phyloP scores from a whole-genome alignment of 2,797 vertebrate genomes.

The Chromobotia macracanthus region DNA sequence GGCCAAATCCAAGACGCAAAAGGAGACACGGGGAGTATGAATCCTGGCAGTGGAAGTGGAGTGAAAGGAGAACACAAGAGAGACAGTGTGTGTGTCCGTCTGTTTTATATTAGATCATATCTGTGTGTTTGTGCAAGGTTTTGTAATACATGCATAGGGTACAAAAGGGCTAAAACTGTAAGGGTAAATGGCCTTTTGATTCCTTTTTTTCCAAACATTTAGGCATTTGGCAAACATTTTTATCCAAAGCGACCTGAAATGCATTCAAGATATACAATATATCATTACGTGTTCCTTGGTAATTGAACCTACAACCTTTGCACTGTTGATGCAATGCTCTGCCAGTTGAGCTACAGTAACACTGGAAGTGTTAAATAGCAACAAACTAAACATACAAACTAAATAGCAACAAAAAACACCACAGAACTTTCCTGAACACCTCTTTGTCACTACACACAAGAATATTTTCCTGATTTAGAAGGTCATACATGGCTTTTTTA shows the following conservation, averaged over 20 bases:
- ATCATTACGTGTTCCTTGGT: no score
- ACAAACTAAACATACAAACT: not conserved
- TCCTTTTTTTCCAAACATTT: no score
- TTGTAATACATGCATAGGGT: not conserved
- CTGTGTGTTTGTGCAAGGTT: slow-evolving; percentile 4
- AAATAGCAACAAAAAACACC: not conserved
- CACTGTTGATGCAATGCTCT: no score
- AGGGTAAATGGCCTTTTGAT: not conserved
- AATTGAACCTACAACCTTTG: no score
- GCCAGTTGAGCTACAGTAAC: no score
- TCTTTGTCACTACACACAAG: no score
- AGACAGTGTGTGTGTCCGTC: slow-evolving; percentile 5
- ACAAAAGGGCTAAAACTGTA: not conserved
- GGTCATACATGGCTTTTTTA: not conserved
- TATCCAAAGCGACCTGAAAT: no score
- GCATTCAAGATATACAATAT: no score
- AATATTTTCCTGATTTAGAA: not conserved
- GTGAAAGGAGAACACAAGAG: not conserved
- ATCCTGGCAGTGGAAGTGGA: slow-evolving; percentile 29
- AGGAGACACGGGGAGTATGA: slow-evolving; percentile 1
- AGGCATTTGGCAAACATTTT: no score
- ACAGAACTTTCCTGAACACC: not conserved
- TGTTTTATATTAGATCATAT: slow-evolving; percentile 5
- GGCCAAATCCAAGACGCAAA: slow-evolving; percentile 17
- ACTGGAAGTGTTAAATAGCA: no score